These are phyloP conservation scores for Arctopsyche grandis DNA, from an alignment of 1,140 invertebrate species.

Conservation along the genomic window DNA sequence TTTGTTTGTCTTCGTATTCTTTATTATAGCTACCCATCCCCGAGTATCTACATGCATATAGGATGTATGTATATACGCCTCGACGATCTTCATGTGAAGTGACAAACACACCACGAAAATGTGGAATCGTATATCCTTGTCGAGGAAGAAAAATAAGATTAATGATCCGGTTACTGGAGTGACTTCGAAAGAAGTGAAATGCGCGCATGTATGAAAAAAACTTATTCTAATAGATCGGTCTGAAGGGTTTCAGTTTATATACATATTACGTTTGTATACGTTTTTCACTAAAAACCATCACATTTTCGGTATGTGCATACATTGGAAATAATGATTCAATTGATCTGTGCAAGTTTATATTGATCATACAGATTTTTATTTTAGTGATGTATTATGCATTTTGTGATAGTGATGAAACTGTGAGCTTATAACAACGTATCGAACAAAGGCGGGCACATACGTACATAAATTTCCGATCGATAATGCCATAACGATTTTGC, in stretches of 20 bases:
- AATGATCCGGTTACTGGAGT: constrained; percentile 12
- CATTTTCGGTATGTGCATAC: not conserved
- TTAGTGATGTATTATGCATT: too few relatives aligned
- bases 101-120: constrained; percentile 29
- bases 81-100: constrained; percentile 5
- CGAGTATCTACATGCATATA: not conserved
- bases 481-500: constrained; percentile 55
- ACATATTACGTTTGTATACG: not conserved
- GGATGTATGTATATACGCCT: not conserved
- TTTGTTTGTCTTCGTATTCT: constrained; percentile 18
- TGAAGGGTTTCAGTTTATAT: not conserved
- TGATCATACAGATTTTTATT: too few relatives aligned
- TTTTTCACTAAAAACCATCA: too few relatives aligned
- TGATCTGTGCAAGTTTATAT: too few relatives aligned
- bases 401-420: too few relatives aligned
- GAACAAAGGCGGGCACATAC: constrained; percentile 47
- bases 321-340: too few relatives aligned
- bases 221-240: not conserved
- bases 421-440: not conserved
- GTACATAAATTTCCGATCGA: constrained; percentile 51
- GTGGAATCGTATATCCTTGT: constrained; percentile 35
- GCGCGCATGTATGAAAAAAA: constrained; percentile 2
- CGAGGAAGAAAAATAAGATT: constrained; percentile 34
- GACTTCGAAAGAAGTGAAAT: constrained; percentile 2
- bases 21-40: not conserved